A percentile compares a stretch with the other conserved stretches of the same genome.
Conservation (phyloP, 2,888 invertebrate genomes). For the Caenorhabditis sp. region DNA sequence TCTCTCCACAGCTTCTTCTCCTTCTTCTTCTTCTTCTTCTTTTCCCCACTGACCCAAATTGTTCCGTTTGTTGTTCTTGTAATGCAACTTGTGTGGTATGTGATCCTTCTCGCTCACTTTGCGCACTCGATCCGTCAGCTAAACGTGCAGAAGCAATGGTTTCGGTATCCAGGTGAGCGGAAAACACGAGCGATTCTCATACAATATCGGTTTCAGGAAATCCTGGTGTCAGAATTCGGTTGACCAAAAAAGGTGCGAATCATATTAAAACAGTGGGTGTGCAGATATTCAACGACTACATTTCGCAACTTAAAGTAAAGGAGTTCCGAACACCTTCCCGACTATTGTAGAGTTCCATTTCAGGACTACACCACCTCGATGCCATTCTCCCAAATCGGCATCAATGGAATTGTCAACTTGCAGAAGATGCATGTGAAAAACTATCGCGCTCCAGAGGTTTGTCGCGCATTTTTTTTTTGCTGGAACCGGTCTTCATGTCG, state of each 20-base stretch:
- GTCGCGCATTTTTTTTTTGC: neutral
- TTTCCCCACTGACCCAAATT: conserved; percentile 23
- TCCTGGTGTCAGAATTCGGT: conserved; percentile 75
- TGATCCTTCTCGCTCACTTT: neutral
- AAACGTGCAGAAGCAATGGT: conserved; percentile 51
- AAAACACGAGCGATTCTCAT: neutral
- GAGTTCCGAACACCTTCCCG: neutral
- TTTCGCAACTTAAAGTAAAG: conserved; percentile 64
- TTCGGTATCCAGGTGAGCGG: conserved; percentile 49
- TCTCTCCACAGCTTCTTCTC: conserved; percentile 20
- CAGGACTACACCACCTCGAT: conserved; percentile 63
- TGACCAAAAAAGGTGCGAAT: conserved; percentile 77
- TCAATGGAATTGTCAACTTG: conserved; percentile 71
- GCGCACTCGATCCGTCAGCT: conserved; percentile 14
- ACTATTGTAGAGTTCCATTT: neutral
- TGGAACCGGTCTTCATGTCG: conserved; percentile 7
- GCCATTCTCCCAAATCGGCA: conserved; percentile 72
- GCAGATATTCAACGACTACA: conserved; percentile 76
- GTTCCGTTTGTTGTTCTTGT: conserved; percentile 16
- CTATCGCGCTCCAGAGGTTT: conserved; percentile 70
- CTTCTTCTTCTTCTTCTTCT: conserved; percentile 21
- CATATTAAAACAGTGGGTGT: conserved; percentile 76
- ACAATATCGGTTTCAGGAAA: conserved; percentile 62
- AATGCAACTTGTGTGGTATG: conserved; percentile 38
- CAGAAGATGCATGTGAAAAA: conserved; percentile 70